Percentiles rank a stretch among this genome's conserved stretches.
Conservation (phyloP, 2,888 invertebrate species). For the Conops quadrifasciatus region DNA sequence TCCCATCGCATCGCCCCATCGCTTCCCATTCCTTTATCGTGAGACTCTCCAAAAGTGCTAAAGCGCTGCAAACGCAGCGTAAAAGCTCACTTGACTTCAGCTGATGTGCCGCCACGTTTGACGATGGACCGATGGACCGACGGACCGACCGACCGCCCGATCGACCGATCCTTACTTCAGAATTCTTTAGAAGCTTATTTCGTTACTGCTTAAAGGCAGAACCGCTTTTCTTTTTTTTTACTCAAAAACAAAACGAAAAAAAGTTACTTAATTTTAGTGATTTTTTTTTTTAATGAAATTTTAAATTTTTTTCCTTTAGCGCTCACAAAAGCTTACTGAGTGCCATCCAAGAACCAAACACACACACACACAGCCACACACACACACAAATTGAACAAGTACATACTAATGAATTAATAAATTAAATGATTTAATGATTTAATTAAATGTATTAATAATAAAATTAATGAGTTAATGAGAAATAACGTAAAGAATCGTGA, state of each 20-base stretch:
- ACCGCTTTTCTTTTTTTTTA: not conserved
- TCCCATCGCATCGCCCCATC: too few relatives aligned
- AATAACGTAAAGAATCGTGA: slow-evolving; percentile 19
- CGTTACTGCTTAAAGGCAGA: not conserved
- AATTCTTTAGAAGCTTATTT: not conserved
- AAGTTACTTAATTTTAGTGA: slow-evolving; percentile 2
- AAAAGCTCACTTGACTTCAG: too few relatives aligned
- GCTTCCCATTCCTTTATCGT: too few relatives aligned
- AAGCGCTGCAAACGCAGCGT: too few relatives aligned
- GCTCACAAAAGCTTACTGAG: slow-evolving; percentile 23
- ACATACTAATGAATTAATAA: not conserved
- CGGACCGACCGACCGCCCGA: too few relatives aligned
- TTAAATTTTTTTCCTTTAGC: slow-evolving; percentile 18
- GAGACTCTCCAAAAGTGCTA: too few relatives aligned
- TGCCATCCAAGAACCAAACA: slow-evolving; percentile 10
- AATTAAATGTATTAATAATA: not conserved
- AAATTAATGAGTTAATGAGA: not conserved
- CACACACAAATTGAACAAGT: not conserved
- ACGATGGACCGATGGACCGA: too few relatives aligned
- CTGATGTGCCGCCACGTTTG: too few relatives aligned
- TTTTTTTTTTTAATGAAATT: slow-evolving; percentile 16
- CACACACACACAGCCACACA: not conserved
- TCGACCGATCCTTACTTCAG: too few relatives aligned
- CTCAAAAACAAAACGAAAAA: too few relatives aligned
- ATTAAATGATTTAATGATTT: not conserved